Evolutionary conservation across 2,797 vertebrate species (phyloP).

Genomic region (Centropyge bicolor): DNA sequence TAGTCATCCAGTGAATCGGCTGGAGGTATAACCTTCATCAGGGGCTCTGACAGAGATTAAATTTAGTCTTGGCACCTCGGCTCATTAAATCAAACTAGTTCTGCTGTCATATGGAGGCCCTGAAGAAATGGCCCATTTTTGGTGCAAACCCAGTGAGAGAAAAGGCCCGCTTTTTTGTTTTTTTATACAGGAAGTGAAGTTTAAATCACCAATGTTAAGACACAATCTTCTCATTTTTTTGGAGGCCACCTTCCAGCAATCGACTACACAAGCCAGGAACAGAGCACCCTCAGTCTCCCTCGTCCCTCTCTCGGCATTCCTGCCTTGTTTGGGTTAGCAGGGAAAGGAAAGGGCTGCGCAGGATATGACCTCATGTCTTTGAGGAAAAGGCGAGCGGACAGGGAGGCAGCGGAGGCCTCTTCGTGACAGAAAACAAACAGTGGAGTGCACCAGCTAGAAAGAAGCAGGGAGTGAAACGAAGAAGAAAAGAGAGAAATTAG

Average conservation of each 20-base stretch:
- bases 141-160: constrained; percentile 22
- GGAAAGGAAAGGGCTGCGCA: constrained; percentile 85
- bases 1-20: constrained; percentile 76
- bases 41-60: constrained; percentile 72
- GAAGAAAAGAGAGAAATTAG: constrained; percentile 8
- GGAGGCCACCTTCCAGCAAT: constrained; percentile 34
- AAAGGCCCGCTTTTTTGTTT: constrained; percentile 27
- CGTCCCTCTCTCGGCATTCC: constrained; percentile 71
- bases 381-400: constrained; percentile 82
- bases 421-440: constrained; percentile 80
- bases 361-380: constrained; percentile 89
- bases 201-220: constrained; percentile 8
- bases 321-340: constrained; percentile 86
- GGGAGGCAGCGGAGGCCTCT: constrained; percentile 79
- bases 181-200: constrained; percentile 36
- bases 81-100: constrained; percentile 76
- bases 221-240: background rate
- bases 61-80: constrained; percentile 74
- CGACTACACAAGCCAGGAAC: constrained; percentile 46
- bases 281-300: constrained; percentile 69
- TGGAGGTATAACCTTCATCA: constrained; percentile 76
- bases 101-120: constrained; percentile 59
- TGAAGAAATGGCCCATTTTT: constrained; percentile 54
- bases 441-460: constrained; percentile 50
- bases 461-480: constrained; percentile 30